A percentile compares a stretch with the other conserved stretches of the same genome.
These are phyloP conservation scores for Drosophila fuyamai DNA, from an alignment of 1,140 invertebrate genomes.

Conservation along the genomic window DNA sequence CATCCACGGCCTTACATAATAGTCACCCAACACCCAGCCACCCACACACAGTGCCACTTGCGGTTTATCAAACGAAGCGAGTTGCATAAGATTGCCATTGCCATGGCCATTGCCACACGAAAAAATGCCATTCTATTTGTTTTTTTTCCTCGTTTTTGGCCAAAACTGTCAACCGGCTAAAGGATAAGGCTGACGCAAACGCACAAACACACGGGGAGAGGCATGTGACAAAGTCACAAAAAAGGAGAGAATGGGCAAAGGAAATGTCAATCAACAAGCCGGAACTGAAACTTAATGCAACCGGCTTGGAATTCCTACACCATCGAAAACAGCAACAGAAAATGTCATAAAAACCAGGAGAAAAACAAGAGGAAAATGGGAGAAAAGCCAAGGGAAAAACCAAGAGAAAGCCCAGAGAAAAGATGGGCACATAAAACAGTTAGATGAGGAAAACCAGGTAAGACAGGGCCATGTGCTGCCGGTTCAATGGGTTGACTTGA, in stretches of 20 bases:
- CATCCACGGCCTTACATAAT: conserved; percentile 44
- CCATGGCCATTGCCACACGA: conserved; percentile 16
- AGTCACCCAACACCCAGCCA: neutral
- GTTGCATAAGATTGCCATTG: conserved; percentile 47
- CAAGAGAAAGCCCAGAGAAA: neutral
- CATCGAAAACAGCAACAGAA: conserved; percentile 26
- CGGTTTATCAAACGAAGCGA: conserved; percentile 50
- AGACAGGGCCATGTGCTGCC: conserved; percentile 37
- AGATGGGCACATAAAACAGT: neutral
- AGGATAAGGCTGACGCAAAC: conserved; percentile 15
- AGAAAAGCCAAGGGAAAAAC: neutral
- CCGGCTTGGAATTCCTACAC: conserved; percentile 53
- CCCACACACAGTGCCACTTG: conserved; percentile 33
- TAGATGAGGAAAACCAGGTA: conserved; percentile 2
- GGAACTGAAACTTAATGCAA: conserved; percentile 71
- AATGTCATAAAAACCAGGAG: conserved; percentile 11
- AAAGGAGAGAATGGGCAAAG: conserved; percentile 18
- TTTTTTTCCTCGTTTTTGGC: conserved; percentile 28
- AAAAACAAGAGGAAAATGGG: neutral
- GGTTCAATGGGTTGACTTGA: conserved; percentile 51
- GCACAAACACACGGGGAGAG: neutral
- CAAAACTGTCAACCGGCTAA: conserved; percentile 40
- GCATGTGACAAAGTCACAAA: conserved; percentile 8
- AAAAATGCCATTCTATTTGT: conserved; percentile 18
- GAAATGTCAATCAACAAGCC: conserved; percentile 80